phyloP scores from a whole-genome alignment of 2,888 invertebrate species.

The Catonia carolina region DNA sequence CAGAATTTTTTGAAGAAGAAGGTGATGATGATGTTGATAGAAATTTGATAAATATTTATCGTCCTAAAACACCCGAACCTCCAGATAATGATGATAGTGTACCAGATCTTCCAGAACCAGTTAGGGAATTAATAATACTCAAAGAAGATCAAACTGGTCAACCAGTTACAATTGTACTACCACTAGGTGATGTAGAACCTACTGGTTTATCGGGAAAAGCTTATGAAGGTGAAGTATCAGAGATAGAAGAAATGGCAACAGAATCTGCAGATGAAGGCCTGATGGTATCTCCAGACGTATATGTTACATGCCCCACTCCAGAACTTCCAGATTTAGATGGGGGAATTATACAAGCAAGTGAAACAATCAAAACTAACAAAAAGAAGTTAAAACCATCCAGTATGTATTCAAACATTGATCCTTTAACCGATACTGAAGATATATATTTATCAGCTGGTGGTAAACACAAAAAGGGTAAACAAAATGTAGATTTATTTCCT shows the following conservation, averaged over 20 bases:
- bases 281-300: constrained; percentile 12
- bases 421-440: constrained; percentile 48
- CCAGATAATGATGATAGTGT: constrained; percentile 31
- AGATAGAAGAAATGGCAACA: constrained; percentile 40
- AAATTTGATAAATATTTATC: not conserved
- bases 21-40: constrained; percentile 34
- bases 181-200: constrained; percentile 40
- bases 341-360: constrained; percentile 35
- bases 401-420: constrained; percentile 35
- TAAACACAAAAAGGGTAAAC: constrained; percentile 37
- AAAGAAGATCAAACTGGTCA: constrained; percentile 43
- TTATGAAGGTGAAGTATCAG: constrained; percentile 25
- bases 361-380: constrained; percentile 32
- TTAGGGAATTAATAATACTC: constrained; percentile 45
- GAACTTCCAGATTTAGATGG: constrained; percentile 36
- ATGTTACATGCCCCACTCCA: constrained; percentile 28
- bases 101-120: constrained; percentile 42
- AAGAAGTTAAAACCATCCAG: constrained; percentile 33
- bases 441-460: constrained; percentile 38
- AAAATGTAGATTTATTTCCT: constrained; percentile 1
- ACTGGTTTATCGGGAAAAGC: constrained; percentile 25
- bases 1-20: constrained; percentile 40
- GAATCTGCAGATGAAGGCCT: constrained; percentile 36
- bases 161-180: constrained; percentile 45
- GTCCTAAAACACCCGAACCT: constrained; percentile 26